These are phyloP conservation scores for Aleiodes sp. DNA, from an alignment of 1,140 invertebrate species.

Conservation along the genomic window DNA sequence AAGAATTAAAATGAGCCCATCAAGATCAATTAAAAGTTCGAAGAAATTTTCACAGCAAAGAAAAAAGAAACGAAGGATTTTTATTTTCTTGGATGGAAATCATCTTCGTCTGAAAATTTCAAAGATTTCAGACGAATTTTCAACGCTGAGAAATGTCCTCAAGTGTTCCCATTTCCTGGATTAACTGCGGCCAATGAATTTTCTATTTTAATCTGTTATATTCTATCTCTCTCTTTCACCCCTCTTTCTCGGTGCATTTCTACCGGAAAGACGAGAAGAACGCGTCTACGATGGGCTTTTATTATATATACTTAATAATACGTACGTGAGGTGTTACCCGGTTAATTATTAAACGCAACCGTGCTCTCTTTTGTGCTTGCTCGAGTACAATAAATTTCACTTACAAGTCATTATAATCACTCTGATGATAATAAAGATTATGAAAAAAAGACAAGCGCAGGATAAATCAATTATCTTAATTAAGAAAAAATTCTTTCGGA, in stretches of 20 bases:
- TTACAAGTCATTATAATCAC: background rate
- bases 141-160: too few species aligned
- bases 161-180: constrained; percentile 13
- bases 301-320: too few species aligned
- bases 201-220: constrained; percentile 5
- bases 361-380: background rate
- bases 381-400: background rate
- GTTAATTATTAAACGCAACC: constrained; percentile 8
- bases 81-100: too few species aligned
- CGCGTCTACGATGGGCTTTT: too few species aligned
- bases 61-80: background rate
- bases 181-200: background rate
- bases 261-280: background rate
- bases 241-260: background rate
- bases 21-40: background rate
- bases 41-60: background rate
- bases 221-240: background rate
- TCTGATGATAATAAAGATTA: background rate
- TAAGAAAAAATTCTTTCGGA: too few species aligned
- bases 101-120: too few species aligned
- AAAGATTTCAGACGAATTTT: too few species aligned
- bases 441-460: background rate
- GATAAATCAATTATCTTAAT: too few species aligned
- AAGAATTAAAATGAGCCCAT: background rate
- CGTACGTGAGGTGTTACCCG: background rate